Evolutionary conservation across 2,888 invertebrate genomes (phyloP).

Genomic region (Agapostemon virescens): DNA sequence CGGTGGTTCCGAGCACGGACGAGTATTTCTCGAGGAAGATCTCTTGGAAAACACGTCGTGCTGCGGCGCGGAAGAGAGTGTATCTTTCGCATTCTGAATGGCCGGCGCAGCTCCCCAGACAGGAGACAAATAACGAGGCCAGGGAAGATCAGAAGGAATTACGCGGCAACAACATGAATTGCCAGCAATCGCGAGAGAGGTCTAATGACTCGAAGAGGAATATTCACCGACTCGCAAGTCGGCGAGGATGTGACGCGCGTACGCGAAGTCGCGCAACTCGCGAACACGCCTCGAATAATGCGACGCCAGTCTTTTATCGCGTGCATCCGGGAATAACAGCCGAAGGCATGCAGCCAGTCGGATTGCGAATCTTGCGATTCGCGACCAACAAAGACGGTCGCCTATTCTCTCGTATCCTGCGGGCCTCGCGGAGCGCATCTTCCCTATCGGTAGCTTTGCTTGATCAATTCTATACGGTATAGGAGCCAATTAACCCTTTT

Average conservation of each 20-base stretch:
- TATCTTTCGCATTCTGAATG: conserved; percentile 12
- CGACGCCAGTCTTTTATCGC: conserved; percentile 30
- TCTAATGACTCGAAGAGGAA: conserved; percentile 7
- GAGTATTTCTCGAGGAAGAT: neutral
- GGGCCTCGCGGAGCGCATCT: neutral
- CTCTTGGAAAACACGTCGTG: neutral
- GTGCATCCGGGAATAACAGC: conserved; percentile 37
- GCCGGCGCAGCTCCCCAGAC: conserved; percentile 6
- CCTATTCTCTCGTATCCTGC: neutral
- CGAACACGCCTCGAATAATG: conserved; percentile 25
- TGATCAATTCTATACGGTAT: neutral
- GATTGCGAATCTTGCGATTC: neutral
- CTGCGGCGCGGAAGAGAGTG: neutral
- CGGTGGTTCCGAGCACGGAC: neutral
- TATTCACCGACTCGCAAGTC: neutral
- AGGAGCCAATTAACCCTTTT: neutral
- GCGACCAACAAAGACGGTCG: neutral
- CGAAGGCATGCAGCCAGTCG: neutral
- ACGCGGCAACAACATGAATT: conserved; percentile 24
- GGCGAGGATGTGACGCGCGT: neutral
- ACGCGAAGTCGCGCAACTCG: conserved; percentile 11
- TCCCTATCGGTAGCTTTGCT: neutral
- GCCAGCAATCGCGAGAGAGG: conserved; percentile 5
- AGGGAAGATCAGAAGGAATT: conserved; percentile 40
- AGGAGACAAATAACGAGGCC: conserved; percentile 54